Evolutionary conservation across 1,140 invertebrate genomes (phyloP).

Genomic region (Caenorhabditis elegans): DNA sequence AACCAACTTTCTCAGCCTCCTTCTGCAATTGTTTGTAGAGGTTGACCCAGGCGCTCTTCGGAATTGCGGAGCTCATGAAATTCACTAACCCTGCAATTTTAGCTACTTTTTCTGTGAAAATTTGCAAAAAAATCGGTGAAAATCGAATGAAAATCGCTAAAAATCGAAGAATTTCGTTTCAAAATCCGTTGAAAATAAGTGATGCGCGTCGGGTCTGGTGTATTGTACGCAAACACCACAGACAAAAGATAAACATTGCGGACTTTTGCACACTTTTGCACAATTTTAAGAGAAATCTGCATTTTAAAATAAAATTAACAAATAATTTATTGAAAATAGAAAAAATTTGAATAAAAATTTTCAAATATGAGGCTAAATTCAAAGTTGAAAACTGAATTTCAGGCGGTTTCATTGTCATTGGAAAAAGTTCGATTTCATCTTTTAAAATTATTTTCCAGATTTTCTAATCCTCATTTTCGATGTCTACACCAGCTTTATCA

Average conservation of each 20-base stretch:
- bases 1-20: constrained; percentile 38
- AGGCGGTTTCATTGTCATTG: too few species aligned
- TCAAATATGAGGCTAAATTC: too few species aligned
- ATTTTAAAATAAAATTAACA: too few species aligned
- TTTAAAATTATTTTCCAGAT: too few species aligned
- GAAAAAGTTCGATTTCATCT: too few species aligned
- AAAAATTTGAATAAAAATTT: too few species aligned
- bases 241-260: background rate
- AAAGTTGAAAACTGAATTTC: too few species aligned
- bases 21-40: constrained; percentile 50
- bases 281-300: too few species aligned
- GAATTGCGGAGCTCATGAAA: constrained; percentile 42
- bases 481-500: too few species aligned
- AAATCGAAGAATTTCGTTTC: background rate
- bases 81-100: background rate
- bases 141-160: background rate
- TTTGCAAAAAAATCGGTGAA: background rate
- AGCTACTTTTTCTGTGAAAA: background rate
- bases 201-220: background rate
- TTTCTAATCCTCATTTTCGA: too few species aligned
- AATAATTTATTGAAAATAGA: too few species aligned
- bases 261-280: background rate
- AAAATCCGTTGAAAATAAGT: background rate
- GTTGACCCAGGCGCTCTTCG: constrained; percentile 47
- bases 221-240: background rate